Base-by-base conservation (phyloP, 30 jellyfish, hydroid and myxozoan species). In the Aurelia aurita region DNA sequence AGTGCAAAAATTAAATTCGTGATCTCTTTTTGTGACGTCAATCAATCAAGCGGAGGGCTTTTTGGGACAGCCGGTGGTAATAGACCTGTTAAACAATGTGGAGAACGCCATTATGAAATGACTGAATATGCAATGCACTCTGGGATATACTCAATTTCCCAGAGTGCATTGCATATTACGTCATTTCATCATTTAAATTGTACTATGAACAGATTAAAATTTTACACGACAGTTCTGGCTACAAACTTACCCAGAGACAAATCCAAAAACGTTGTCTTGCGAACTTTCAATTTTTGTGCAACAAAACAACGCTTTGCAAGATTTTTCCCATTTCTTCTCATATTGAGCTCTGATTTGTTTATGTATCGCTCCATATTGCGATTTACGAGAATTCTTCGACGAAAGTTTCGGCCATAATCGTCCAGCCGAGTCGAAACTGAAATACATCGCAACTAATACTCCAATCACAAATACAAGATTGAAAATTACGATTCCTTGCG, bases 371-470 rank as follows among this genome's bases (percentile, higher is more conserved):
- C 96, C 96, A 72, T 94, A 94, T 16, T 61, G 77, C 70, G 81
- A 29, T 43, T 58, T 72, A 2, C 60, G 15, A 49, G 64, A 29
- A 14, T 23, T 62, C 86, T 35, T 47, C 44, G 96, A 62, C 21
- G 89, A 73, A 58, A 68, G 66, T 74, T 79, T 65, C 78, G 79
- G 91, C 96, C 96, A 88, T 1, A 94, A 77, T 19, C 69, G 84
- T 21, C 99, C 99, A 53, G 96, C 96, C 21, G 99, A 55, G 73
- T 94, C 99, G 73, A 74, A 94, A 21, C 86, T 51, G 16, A 88
- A 59, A 44, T 80, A 84, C 57, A 94, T 72, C 12, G 81, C 14
- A 19, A 87, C 80, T 62, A 94, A 34, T 23, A 67, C 60, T 0
- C 91, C 94, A 59, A 94, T n/a, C 72, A 84, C 72, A 69, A 85